Evolutionary conservation across 2,888 invertebrate genomes (phyloP), one percentile per base, ranked within the genome.

Genomic region (Laspeyria flexula): DNA sequence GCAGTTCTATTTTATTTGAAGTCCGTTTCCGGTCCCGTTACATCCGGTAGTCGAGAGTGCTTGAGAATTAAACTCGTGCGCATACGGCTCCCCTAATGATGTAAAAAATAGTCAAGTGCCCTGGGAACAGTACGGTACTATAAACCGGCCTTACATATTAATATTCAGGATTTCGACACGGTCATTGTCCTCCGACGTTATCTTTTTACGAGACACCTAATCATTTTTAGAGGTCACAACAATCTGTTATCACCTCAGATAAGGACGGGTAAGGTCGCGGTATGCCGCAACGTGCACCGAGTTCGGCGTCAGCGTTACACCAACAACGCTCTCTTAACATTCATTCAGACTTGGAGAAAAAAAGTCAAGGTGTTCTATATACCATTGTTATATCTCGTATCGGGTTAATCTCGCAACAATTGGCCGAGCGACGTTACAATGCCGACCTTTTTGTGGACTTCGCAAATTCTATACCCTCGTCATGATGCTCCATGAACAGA

Each of bases 351-450:
- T 63, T 70, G 46, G 38, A 65, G 68, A 75, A 80, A 82, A 86
- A 85, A 75, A 65, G 52, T 79, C 87, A 91, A 90, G 90, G 89
- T 90, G 90, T 87, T 84, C 83, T 68, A 71, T 52, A 76, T 79
- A 79, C 77, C 79, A 86, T 86, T 85, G 81, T 84, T 65, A 65
- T 63, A 71, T 52, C 69, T 76, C 79, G 80, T 85, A 86, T 88
- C 90, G 89, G 90, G 90, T 91, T 91, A 90, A 92, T 90, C 88
- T 90, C 81, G 70, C 72, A 74, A 86, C 88, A 85, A 87, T 87
- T 59, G 82, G 85, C 83, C 82, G 81, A 76, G 65, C 73, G 68
- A 71, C 59, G 72, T 68, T 80, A 89, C 87, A 90, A 90, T 84
- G 77, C 71, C 62, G 55, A 59, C 57, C 67, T 79, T 86, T 88